phyloP scores from a whole-genome alignment of 1,140 invertebrate species.

The Nephotettix cincticeps region DNA sequence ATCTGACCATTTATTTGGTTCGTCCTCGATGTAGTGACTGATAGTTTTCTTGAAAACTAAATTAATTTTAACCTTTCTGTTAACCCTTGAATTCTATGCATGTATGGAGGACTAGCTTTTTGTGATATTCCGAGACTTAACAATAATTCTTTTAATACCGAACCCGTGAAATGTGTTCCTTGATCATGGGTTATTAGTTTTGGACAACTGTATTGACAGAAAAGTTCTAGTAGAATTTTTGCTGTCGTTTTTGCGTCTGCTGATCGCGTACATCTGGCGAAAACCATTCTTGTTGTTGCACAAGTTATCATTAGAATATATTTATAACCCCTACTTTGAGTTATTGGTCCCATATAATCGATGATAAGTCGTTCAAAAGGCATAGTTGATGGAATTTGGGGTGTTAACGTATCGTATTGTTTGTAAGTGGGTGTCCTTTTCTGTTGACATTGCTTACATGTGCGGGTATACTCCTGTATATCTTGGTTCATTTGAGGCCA shows the following conservation, averaged over 20 bases:
- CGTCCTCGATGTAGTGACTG: background rate
- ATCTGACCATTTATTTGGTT: background rate
- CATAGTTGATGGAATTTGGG: background rate
- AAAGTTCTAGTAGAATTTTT: background rate
- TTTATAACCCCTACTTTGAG: background rate
- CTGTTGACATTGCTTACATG: background rate
- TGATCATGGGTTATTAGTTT: background rate
- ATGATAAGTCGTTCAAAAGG: background rate
- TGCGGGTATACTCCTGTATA: background rate
- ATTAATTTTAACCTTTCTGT: background rate
- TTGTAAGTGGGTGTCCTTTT: too few species aligned
- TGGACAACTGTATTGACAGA: background rate
- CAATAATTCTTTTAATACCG: background rate
- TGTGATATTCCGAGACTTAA: background rate
- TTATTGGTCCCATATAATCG: background rate
- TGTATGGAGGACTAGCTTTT: too few species aligned
- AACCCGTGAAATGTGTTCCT: background rate
- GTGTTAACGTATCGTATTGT: background rate
- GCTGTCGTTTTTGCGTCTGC: background rate
- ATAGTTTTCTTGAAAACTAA: background rate
- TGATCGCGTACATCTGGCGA: too few species aligned
- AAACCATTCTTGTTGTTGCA: too few species aligned
- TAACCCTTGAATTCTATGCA: too few species aligned
- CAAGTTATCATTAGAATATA: background rate
- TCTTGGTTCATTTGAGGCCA: background rate